A percentile compares a stretch with the other conserved stretches of the same genome.
These are phyloP conservation scores for Seriola rivoliana DNA, from an alignment of 2,113 vertebrate genomes.

Conservation along the genomic window DNA sequence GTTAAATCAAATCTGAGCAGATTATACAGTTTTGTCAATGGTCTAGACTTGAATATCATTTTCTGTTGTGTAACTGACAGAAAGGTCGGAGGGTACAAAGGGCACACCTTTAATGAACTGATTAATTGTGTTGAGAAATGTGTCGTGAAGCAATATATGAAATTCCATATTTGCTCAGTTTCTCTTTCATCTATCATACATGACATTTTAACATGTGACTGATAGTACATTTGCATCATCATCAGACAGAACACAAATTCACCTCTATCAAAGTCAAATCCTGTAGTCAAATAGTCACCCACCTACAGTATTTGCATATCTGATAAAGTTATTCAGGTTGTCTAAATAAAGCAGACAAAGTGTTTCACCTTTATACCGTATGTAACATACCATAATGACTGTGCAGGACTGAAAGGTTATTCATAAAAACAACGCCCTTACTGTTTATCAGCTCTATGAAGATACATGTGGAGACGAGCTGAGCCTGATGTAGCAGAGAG, in stretches of 20 bases:
- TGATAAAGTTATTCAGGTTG: constrained; percentile 23
- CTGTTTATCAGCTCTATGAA: neutral
- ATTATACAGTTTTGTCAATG: neutral
- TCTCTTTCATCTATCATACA: neutral
- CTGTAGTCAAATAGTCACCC: constrained; percentile 35
- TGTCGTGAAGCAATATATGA: neutral
- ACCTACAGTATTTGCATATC: constrained; percentile 48
- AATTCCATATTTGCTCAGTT: constrained; percentile 24
- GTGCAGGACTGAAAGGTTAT: neutral
- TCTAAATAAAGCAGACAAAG: neutral
- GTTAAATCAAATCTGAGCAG: neutral
- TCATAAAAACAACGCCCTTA: neutral
- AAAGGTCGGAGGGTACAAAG: constrained; percentile 43
- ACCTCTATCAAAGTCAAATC: constrained; percentile 19
- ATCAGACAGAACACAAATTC: neutral
- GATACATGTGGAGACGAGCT: constrained; percentile 30
- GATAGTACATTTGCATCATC: constrained; percentile 29
- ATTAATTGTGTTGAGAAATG: constrained; percentile 29
- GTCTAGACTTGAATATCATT: constrained; percentile 23
- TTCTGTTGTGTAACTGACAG: constrained; percentile 21
- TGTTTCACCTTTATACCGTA: neutral
- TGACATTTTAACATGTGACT: neutral
- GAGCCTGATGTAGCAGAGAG: constrained; percentile 23
- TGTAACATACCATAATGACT: neutral
- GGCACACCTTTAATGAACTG: constrained; percentile 24